Evolutionary conservation across 2,888 invertebrate species (phyloP).

Genomic region (Chrysodeixis includens): DNA sequence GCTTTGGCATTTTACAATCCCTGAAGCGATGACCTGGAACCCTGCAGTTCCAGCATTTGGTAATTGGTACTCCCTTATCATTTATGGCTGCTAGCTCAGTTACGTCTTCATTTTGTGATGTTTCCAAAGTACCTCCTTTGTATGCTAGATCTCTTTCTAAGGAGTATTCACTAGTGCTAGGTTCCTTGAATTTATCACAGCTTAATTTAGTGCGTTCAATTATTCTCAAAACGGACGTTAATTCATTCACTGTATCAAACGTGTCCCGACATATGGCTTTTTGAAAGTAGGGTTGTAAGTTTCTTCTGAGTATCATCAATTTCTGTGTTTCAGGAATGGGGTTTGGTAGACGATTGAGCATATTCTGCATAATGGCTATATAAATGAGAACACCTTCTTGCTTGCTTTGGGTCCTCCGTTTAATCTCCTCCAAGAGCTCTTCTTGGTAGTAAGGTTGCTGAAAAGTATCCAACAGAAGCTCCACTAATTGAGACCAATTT

Average conservation of each 20-base stretch:
- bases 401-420: slow-evolving; percentile 13
- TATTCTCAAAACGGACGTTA: slow-evolving; percentile 11
- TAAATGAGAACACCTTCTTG: slow-evolving; percentile 15
- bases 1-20: slow-evolving; percentile 16
- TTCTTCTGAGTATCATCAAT: slow-evolving; percentile 10
- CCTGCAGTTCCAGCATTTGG: slow-evolving; percentile 17
- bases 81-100: background rate
- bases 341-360: slow-evolving; percentile 16
- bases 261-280: slow-evolving; percentile 6
- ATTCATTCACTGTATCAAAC: slow-evolving; percentile 10
- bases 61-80: background rate
- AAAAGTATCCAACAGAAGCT: slow-evolving; percentile 8
- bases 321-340: slow-evolving; percentile 11
- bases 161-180: background rate
- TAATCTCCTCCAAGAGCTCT: slow-evolving; percentile 21
- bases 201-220: slow-evolving; percentile 17
- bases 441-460: slow-evolving; percentile 13
- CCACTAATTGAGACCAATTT: slow-evolving; percentile 10
- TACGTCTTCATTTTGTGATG: background rate
- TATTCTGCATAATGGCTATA: slow-evolving; percentile 26
- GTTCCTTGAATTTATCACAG: slow-evolving; percentile 21
- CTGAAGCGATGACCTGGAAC: background rate
- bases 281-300: slow-evolving; percentile 10
- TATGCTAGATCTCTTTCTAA: slow-evolving; percentile 8
- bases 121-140: background rate